Base-by-base conservation (phyloP, 2,113 vertebrate genomes). In the Gracilinanus agilis region DNA sequence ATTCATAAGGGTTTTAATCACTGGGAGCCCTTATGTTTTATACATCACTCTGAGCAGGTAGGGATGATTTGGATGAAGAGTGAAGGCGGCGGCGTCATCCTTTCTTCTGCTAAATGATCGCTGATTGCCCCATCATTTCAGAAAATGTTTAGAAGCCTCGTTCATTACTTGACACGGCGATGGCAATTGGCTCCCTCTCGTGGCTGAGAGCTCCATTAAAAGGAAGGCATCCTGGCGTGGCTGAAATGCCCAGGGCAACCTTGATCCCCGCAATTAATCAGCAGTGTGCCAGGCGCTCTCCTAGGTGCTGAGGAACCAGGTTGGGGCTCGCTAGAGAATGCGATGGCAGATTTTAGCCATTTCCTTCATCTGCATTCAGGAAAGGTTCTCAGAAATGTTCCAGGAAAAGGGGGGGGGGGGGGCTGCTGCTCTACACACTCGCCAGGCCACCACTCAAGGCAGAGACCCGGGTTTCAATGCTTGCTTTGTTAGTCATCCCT, bases 31-130 rank as follows among this genome's bases (percentile, higher is more conserved):
- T 95, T 93, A 0, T 21, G 92, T 95, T 93, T 95, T 96, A 97
- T 93, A 93, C 96, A 96, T 92, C 92, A 49, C 90, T 94, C 90
- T 55, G 44, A 90, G 89, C 95, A 95, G 97, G 96, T 95, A 93
- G 95, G 54, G 97, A 44, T 95, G 96, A 95, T 94, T 92, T 93
- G 95, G 97, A 94, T 92, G 54, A 75, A 97, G 97, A 55, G 56
- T 29, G 53, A 54, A 94, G 90, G 96, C 96, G 92, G 92, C 55
- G 90, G 96, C 96, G 92, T 92, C 55, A 44, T 95, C 95, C 95
- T 94, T 94, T 94, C 96, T 97, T 96, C 93, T 94, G 92, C 89
- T 95, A 96, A 95, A 92, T 94, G 96, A 96, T 96, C 92, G 88
- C 16, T 91, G 93, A 89, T 95, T 97, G 96, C 92, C 89, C 97